Base-by-base conservation (phyloP, 64 coral and sea anemone species). In the Anthopleura sola region DNA sequence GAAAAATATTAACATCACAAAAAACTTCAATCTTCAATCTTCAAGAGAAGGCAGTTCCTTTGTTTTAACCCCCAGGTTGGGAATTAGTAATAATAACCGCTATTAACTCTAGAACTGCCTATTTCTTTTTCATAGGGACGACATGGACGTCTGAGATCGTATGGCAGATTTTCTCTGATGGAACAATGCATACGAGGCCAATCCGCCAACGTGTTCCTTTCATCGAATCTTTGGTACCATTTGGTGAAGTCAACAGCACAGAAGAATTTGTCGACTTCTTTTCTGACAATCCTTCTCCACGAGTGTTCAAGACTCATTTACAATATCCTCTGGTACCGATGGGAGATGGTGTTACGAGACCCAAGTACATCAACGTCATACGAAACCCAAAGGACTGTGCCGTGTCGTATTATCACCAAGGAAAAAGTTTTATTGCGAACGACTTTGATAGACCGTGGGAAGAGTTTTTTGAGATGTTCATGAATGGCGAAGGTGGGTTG, bases 251-350 rank as follows among this genome's bases (percentile, higher is more conserved):
- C 75, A 40, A 17, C 75, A 40, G 11, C 33, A 77, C 75, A 39
- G 36, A 77, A 21, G 14, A 77, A 19, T 36, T 37, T n/a, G n/a
- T n/a, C n/a, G n/a, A n/a, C n/a, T n/a, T n/a, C n/a, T n/a, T n/a
- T n/a, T n/a, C n/a, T n/a, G n/a, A n/a, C n/a, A 54, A n/a, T 4
- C 64, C 64, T 44, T 18, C 14, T 47, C 75, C 86, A 37, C 75
- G 86, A 24, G 56, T 80, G 10, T 87, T 87, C 28, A 80, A 87
- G 75, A 87, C 76, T 58, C 86, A 87, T 80, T 56, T 80, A 14
- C 69, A 46, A 54, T 87, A 87, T 56, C 66, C 49, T 49, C n/a
- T 78, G 71, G 85, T 78, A 33, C 85, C 71, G 6, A 87, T 64
- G 49, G 38, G 21, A 26, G 28, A 44, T 78, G 74, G 74, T 60